Evolutionary conservation across 2,797 vertebrate species (phyloP).

Genomic region (Acipenser oxyrinchus): DNA sequence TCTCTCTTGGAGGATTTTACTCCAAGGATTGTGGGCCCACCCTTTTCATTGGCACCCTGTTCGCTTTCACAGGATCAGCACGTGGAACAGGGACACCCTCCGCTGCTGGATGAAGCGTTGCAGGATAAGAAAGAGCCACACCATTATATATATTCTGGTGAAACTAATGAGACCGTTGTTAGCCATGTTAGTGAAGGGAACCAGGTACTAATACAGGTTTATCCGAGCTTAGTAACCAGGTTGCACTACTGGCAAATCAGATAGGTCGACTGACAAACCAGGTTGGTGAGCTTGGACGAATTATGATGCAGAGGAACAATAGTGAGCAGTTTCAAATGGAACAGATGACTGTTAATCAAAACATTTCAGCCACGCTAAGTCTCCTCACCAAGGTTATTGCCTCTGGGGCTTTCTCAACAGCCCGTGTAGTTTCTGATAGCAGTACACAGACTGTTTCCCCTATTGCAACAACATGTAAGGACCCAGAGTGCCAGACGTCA

Average conservation of each 20-base stretch:
- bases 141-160: neutral
- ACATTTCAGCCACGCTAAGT: conserved; percentile 1
- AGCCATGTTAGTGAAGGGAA: neutral
- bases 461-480: neutral
- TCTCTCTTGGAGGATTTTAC: neutral
- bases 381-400: neutral
- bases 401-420: neutral
- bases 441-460: conserved; percentile 1
- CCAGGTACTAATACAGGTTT: neutral
- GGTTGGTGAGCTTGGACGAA: neutral
- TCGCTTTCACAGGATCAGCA: neutral
- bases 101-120: neutral
- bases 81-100: neutral
- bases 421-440: neutral
- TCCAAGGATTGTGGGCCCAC: neutral
- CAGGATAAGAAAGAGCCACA: neutral
- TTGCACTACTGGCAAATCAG: neutral
- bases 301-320: neutral
- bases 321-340: neutral
- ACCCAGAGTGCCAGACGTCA: too few species aligned
- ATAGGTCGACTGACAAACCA: neutral
- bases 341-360: neutral
- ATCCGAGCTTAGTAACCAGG: neutral
- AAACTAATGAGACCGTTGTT: neutral
- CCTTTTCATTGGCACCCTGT: neutral